These are phyloP conservation scores for Cheilosia urbana DNA, from an alignment of 2,888 invertebrate genomes.

Conservation along the genomic window DNA sequence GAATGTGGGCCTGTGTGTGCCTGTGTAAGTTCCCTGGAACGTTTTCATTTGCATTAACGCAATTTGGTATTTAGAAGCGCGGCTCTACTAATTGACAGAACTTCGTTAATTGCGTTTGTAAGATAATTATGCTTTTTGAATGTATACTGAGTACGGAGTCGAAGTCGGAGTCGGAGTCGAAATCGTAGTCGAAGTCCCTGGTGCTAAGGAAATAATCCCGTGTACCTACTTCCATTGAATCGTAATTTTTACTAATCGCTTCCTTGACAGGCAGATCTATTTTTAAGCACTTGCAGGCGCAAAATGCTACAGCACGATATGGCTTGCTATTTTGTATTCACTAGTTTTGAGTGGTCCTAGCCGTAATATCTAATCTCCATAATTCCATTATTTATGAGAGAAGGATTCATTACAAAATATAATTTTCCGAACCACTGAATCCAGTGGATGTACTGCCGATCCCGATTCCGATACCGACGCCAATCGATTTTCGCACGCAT, in stretches of 20 bases:
- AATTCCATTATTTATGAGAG: constrained; percentile 83
- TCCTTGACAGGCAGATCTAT: not conserved
- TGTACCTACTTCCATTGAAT: not conserved
- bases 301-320: not conserved
- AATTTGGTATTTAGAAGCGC: not conserved
- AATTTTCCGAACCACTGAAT: constrained; percentile 83
- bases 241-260: constrained; percentile 38
- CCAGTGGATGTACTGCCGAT: constrained; percentile 75
- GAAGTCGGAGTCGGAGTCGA: no score
- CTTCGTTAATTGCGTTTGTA: not conserved
- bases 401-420: constrained; percentile 79
- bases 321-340: constrained; percentile 21
- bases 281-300: constrained; percentile 5
- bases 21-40: not conserved
- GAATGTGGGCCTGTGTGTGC: not conserved
- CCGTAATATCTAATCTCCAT: constrained; percentile 79
- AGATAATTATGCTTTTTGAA: not conserved
- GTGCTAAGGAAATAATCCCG: not conserved
- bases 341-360: constrained; percentile 56
- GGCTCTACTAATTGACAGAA: not conserved
- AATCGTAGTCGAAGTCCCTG: not conserved
- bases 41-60: no score
- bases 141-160: not conserved
- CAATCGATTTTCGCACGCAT: constrained; percentile 74
- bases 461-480: constrained; percentile 53